These are phyloP conservation scores for Phaethornis superciliosus DNA, from an alignment of 2,113 vertebrate genomes.

Conservation along the genomic window DNA sequence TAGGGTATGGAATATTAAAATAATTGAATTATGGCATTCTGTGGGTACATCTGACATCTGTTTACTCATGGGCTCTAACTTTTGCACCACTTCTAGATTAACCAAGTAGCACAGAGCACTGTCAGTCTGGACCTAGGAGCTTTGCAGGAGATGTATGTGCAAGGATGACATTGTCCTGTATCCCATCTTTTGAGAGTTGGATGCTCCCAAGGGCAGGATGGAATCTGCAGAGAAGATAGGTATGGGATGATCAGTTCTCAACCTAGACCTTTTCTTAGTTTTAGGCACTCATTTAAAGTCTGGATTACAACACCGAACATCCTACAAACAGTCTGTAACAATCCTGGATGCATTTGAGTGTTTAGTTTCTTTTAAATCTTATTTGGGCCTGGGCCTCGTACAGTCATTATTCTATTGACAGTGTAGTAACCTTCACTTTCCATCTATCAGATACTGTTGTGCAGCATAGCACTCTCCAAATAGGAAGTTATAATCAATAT, in stretches of 20 bases:
- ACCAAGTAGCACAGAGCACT: background rate
- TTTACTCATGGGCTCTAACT: background rate
- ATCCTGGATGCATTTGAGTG: background rate
- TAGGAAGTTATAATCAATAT: background rate
- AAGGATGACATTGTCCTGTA: background rate
- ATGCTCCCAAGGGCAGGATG: rapidly evolving
- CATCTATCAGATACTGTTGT: rapidly evolving
- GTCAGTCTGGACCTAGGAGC: background rate
- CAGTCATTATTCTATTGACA: background rate
- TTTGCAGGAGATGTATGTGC: background rate
- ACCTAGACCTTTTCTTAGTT: background rate
- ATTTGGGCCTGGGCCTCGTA: background rate
- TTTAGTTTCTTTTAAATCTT: background rate
- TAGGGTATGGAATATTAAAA: background rate
- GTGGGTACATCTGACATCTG: background rate
- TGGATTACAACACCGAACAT: background rate
- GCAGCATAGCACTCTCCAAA: background rate
- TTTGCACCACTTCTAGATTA: background rate
- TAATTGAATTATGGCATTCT: background rate
- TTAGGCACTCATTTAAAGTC: background rate
- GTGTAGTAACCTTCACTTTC: background rate
- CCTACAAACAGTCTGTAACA: background rate
- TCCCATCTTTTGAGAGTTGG: background rate
- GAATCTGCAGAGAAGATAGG: background rate
- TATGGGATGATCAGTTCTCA: background rate